Evolutionary conservation across 2,797 vertebrate species (phyloP).

Genomic region (Avahi laniger): DNA sequence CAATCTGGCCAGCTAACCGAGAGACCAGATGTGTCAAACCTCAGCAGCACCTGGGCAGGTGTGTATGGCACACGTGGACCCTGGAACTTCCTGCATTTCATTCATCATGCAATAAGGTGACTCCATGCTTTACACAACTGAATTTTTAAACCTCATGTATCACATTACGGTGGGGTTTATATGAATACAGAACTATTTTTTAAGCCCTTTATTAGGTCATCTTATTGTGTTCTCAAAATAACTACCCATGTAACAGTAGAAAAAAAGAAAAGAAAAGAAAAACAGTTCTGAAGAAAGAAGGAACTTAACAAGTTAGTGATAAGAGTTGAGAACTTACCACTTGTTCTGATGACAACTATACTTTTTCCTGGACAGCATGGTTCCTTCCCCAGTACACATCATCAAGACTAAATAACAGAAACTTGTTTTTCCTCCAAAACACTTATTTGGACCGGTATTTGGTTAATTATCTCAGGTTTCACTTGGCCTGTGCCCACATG

Average conservation of each 20-base stretch:
- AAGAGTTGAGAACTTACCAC: background rate
- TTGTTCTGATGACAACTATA: background rate
- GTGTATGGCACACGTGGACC: background rate
- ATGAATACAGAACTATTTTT: background rate
- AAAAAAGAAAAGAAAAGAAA: background rate
- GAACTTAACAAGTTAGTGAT: background rate
- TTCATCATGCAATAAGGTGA: background rate
- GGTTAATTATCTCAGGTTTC: slow-evolving; percentile 18
- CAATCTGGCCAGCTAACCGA: background rate
- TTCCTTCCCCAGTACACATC: background rate
- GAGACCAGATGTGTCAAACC: background rate
- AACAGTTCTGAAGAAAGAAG: background rate
- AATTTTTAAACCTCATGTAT: background rate
- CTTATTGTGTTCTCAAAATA: background rate
- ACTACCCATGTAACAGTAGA: background rate
- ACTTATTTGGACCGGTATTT: background rate
- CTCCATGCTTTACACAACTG: background rate
- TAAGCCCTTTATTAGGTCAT: background rate
- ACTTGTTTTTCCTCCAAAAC: slow-evolving; percentile 22
- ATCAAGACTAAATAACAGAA: slow-evolving; percentile 3
- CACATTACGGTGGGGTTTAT: background rate
- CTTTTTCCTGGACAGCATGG: background rate
- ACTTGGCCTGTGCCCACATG: background rate
- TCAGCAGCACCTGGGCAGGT: background rate
- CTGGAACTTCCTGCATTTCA: background rate